Evolutionary conservation across 2,888 invertebrate genomes (phyloP).

Genomic region (Sturmia bella): DNA sequence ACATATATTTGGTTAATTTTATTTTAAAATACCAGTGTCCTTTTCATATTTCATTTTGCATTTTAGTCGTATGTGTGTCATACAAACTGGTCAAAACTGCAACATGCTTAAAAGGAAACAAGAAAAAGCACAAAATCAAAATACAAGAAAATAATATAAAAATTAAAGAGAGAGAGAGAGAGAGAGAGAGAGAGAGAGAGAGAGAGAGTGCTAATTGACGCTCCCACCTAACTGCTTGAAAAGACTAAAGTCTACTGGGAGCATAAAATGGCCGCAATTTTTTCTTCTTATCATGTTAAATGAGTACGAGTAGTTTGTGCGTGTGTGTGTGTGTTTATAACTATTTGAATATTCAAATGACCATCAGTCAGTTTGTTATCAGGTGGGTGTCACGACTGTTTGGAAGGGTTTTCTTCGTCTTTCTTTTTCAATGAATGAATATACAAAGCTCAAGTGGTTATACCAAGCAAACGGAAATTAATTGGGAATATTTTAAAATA

Average conservation of each 20-base stretch:
- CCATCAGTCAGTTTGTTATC: background rate
- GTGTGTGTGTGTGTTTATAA: background rate
- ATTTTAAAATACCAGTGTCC: slow-evolving; percentile 9
- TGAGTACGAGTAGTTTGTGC: no score
- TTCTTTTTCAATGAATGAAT: slow-evolving; percentile 31
- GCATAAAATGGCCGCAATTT: slow-evolving; percentile 8
- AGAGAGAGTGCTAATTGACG: slow-evolving; percentile 29
- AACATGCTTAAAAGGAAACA: slow-evolving; percentile 54
- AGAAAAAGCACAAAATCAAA: slow-evolving; percentile 19
- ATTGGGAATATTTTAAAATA: slow-evolving; percentile 36
- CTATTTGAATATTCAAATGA: slow-evolving; percentile 51
- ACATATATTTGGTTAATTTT: no score
- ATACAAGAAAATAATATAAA: slow-evolving; percentile 24
- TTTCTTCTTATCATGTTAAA: no score
- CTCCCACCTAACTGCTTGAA: background rate
- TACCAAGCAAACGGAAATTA: slow-evolving; percentile 39
- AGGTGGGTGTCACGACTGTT: slow-evolving; percentile 20
- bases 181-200: slow-evolving; percentile 27
- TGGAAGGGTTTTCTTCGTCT: background rate
- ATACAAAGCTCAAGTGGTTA: slow-evolving; percentile 30
- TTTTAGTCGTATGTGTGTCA: slow-evolving; percentile 49
- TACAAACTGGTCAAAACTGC: slow-evolving; percentile 61
- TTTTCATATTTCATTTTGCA: background rate
- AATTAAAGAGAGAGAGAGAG: background rate
- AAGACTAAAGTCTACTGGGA: slow-evolving; percentile 13